Base-by-base conservation (phyloP, 1,140 invertebrate genomes). In the Drosophila equinoxialis region DNA sequence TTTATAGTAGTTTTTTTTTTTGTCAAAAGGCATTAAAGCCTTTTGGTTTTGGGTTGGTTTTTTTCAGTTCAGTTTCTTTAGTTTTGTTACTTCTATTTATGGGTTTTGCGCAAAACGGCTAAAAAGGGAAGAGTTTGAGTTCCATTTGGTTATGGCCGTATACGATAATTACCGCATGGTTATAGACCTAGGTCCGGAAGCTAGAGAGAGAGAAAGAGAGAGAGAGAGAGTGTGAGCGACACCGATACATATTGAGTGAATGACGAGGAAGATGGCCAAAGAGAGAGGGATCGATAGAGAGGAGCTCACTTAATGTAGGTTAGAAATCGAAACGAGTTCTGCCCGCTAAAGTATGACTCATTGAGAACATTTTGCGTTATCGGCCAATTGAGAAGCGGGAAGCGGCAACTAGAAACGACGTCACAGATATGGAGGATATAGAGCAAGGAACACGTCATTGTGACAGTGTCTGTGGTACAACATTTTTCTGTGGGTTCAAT, bases 121-220 rank as follows among this genome's bases (percentile, higher is more conserved):
- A 68, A 72, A 66, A 71, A 41, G 37, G 55, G 14, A 60, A 61
- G 57, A 59, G 14, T 59, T 51, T 51, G 17, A 23, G 17, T 8
- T 51, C 23, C 45, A 20, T 51, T 20, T 51, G 8, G 45, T 7
- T 20, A 48, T 20, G 45, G 14, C 45, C 6, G 6, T 6, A 5
- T 6, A 30, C 30, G 5, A 51, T 51, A 54, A 58, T 66, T 65
- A 55, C 64, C 35, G 72, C 51, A 60, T 20, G 59, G 70, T 87
- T 86, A 67, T 87, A 87, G 83, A 89, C 84, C 84, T 87, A 89
- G 83, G 83, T 87, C 79, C 84, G 73, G 82, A 68, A 78, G 63
- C 51, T 55, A 30, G 30, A 58, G 58, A 76, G 67, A 77, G 42
- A 68, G 51, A 77, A 39, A 68, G 51, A 65, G 67, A 39, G 11